A percentile compares a stretch with the other conserved stretches of the same genome.
These are phyloP conservation scores for Capitella teleta DNA, from an alignment of 1,140 invertebrate genomes.

Conservation along the genomic window DNA sequence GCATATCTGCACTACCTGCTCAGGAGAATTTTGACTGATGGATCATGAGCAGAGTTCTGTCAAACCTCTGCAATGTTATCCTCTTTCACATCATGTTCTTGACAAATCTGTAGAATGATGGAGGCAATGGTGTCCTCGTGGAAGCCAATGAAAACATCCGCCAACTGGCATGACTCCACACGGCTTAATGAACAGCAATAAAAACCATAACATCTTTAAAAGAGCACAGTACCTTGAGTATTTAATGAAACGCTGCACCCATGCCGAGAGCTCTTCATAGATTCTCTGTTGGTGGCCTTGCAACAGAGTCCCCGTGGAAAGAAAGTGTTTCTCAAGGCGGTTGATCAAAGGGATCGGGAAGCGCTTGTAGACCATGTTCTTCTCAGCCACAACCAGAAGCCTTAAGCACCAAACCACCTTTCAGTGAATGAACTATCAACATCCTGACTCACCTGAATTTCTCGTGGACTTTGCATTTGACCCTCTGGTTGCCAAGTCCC, in stretches of 20 bases:
- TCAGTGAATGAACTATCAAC: not conserved
- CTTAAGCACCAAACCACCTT: conserved; percentile 10
- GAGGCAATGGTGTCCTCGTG: conserved; percentile 27
- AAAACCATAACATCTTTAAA: not conserved
- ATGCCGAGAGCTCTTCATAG: not conserved
- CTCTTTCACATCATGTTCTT: no score
- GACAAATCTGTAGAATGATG: conserved; percentile 19
- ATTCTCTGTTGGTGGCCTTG: conserved; percentile 3
- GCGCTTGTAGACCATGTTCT: conserved; percentile 26
- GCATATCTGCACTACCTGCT: conserved; percentile 14
- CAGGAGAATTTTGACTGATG: not conserved
- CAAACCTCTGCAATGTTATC: no score
- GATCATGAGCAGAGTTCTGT: no score
- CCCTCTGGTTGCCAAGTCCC: conserved; percentile 35
- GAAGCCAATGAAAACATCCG: conserved; percentile 24
- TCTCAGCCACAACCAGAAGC: conserved; percentile 34
- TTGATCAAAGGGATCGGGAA: conserved; percentile 37
- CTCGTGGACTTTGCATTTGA: conserved; percentile 33
- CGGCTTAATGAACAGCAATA: not conserved
- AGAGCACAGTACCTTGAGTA: not conserved
- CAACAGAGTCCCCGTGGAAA: conserved; percentile 25
- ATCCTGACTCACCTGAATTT: conserved; percentile 26
- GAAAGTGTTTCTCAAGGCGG: conserved; percentile 33
- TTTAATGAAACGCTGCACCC: not conserved
- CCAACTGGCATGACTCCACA: not conserved